Evolutionary conservation across 2,113 vertebrate genomes (phyloP), one percentile per base, ranked within the genome.

Genomic region (Condylura cristata): DNA sequence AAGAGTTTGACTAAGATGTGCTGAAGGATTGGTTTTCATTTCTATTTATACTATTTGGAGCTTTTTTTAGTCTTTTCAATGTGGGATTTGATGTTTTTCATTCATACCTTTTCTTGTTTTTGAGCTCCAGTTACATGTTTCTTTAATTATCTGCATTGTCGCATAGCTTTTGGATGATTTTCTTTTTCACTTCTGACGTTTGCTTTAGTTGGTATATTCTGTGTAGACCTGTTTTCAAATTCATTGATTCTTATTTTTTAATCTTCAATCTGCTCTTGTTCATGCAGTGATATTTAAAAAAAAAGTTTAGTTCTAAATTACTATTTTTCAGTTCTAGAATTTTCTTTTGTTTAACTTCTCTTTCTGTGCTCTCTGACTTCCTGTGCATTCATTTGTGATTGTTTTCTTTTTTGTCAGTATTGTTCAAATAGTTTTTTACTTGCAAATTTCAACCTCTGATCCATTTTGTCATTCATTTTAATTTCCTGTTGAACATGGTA

Each of bases 401-500:
- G 11, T 60, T 63, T 92, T 78, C 37, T 9, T 82, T 88, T 66
- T 30, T 65, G 24, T 92, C 53, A 86, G 60, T 51, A 53, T 74
- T 79, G 46, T 89, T 89, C 80, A 89, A 85, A 79, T 66, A 65
- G 58, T 39, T 80, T 89, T 80, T 92, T 61, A 34, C 41, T 46
- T 81, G 60, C 22, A 76, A 32, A 61, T 90, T 86, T 90, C 68
- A 82, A 28, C 75, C 53, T 86, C 60, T 79, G 34, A 71, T 8
- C 81, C 41, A 75, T 46, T 74, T 86, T 30, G 53, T 51, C 26
- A 51, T 74, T 79, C 32, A 41, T 93, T 86, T 90, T 58, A 18
- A n/a, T 86, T 81, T 81, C 82, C 39, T 82, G 90, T 87, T 76
- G 53, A 48, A 39, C 60, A 24, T 87, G 44, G 14, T 8, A 78